Percentiles rank a stretch among this genome's conserved stretches.
Evolutionary conservation across 37 sponge, comb jelly and placozoan genomes (phyloP).

Genomic region (Cliona cf. orientalis): DNA sequence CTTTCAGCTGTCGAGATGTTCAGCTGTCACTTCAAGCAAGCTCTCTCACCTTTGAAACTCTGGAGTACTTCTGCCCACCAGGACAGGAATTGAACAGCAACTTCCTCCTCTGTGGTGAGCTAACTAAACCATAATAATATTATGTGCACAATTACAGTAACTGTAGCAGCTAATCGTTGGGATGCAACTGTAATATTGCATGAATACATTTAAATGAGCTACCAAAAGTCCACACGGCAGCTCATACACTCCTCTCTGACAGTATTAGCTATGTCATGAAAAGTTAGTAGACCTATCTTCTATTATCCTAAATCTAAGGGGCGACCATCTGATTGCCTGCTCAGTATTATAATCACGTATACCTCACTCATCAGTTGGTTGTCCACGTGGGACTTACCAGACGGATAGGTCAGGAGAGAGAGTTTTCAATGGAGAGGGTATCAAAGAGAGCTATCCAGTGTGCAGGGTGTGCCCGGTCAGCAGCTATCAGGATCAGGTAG

Average conservation of each 20-base stretch:
- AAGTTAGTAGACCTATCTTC: no score
- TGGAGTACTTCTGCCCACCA: slow-evolving; percentile 23
- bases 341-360: not conserved
- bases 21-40: not conserved
- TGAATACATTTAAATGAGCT: no score
- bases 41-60: slow-evolving; percentile 2
- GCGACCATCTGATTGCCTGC: not conserved
- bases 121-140: not conserved
- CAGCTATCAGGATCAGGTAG: not conserved
- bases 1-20: not conserved
- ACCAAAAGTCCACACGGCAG: no score
- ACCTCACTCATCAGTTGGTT: not conserved
- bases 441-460: not conserved
- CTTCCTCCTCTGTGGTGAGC: slow-evolving; percentile 23
- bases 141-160: no score
- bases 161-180: no score
- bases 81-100: slow-evolving; percentile 29
- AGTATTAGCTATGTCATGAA: no score
- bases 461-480: not conserved
- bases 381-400: not conserved
- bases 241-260: no score
- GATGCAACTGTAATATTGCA: no score
- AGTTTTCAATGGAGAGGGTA: slow-evolving; percentile 4
- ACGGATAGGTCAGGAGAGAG: not conserved
- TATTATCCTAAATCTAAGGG: no score